Percentiles rank a stretch among this genome's conserved stretches.
phyloP scores from a whole-genome alignment of 2,888 invertebrate genomes.

The Hylaea fasciaria region DNA sequence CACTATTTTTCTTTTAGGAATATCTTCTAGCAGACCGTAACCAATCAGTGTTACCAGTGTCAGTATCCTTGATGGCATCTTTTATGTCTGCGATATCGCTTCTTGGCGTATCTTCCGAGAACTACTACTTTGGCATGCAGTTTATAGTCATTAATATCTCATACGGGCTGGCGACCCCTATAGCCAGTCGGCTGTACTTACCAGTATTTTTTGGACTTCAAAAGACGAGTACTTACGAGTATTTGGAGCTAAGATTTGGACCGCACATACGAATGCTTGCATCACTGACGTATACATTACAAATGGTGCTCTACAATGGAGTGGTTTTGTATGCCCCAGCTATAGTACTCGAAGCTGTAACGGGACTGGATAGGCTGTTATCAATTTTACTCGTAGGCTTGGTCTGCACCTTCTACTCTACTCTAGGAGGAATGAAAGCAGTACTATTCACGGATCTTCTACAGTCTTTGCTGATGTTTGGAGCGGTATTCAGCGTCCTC shows the following conservation, averaged over 20 bases:
- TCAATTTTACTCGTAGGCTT: slow-evolving; percentile 90
- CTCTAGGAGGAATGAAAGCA: slow-evolving; percentile 95
- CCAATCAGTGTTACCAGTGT: slow-evolving; percentile 92
- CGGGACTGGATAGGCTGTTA: slow-evolving; percentile 88
- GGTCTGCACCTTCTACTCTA: slow-evolving; percentile 94
- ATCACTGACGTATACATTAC: slow-evolving; percentile 93
- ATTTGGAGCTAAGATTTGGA: slow-evolving; percentile 95
- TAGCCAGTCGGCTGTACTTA: slow-evolving; percentile 90
- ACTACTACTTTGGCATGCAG: slow-evolving; percentile 92
- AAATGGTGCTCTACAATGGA: slow-evolving; percentile 95
- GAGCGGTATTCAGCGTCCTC: slow-evolving; percentile 91
- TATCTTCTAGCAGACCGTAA: slow-evolving; percentile 92
- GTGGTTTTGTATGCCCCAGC: slow-evolving; percentile 97
- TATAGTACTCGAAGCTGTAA: slow-evolving; percentile 93
- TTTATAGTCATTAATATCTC: slow-evolving; percentile 92
- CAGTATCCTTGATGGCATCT: slow-evolving; percentile 95
- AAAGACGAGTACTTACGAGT: slow-evolving; percentile 95
- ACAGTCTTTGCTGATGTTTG: slow-evolving; percentile 93
- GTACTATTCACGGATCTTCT: slow-evolving; percentile 94
- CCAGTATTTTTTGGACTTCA: slow-evolving; percentile 94
- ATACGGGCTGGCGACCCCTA: slow-evolving; percentile 90
- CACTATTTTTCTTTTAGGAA: slow-evolving; percentile 83
- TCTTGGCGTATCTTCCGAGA: slow-evolving; percentile 94
- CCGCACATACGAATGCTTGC: slow-evolving; percentile 89
- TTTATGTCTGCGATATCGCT: slow-evolving; percentile 96